Conservation (phyloP, 2,797 vertebrate genomes). For the Champsocephalus gunnari region DNA sequence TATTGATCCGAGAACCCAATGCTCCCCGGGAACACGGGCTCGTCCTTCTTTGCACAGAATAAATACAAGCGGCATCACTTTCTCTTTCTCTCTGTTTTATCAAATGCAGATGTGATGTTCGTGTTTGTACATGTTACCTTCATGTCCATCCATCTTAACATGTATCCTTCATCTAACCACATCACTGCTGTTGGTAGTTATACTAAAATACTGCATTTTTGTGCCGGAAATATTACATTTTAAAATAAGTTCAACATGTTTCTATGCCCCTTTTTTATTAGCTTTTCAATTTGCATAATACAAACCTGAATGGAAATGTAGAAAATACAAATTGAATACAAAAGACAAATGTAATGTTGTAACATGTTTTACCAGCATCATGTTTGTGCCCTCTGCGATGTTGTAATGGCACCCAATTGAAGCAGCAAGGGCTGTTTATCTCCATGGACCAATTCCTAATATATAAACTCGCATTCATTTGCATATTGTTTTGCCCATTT, state of each 20-base stretch:
- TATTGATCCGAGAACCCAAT: slow-evolving; percentile 76
- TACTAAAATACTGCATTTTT: not conserved
- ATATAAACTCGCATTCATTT: not conserved
- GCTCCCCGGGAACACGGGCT: slow-evolving; percentile 66
- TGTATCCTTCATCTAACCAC: not conserved
- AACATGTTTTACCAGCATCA: not conserved
- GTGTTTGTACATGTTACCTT: slow-evolving; percentile 9
- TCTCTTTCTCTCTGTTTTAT: slow-evolving; percentile 27
- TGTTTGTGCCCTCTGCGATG: not conserved
- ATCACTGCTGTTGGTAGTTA: not conserved
- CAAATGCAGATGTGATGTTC: slow-evolving; percentile 46
- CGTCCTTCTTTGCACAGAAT: slow-evolving; percentile 57
- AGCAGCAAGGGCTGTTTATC: slow-evolving; percentile 3
- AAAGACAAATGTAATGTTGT: not conserved
- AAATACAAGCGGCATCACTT: slow-evolving; percentile 55
- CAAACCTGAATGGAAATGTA: not conserved
- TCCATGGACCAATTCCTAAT: not conserved
- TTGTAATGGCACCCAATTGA: not conserved
- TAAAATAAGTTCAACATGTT: not conserved
- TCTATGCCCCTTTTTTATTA: not conserved
- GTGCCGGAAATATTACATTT: not conserved
- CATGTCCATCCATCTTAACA: slow-evolving; percentile 8
- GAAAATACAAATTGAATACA: not conserved
- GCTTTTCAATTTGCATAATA: not conserved
- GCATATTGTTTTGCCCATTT: not conserved